phyloP scores from a whole-genome alignment of 2,113 vertebrate genomes.

The Malurus melanocephalus region DNA sequence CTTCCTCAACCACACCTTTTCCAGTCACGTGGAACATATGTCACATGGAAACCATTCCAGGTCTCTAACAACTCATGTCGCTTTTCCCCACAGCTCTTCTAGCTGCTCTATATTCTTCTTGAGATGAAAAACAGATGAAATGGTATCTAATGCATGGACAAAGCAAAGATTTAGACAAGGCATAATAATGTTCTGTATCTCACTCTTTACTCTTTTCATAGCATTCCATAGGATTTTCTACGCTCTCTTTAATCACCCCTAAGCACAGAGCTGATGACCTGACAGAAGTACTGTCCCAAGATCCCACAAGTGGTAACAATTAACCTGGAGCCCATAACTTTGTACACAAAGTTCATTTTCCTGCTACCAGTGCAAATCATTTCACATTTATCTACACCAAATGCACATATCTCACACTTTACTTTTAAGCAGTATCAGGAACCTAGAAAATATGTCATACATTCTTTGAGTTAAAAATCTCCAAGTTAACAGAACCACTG shows the following conservation, averaged over 20 bases:
- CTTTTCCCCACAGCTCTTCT: background rate
- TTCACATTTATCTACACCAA: background rate
- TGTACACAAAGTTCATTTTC: background rate
- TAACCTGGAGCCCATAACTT: background rate
- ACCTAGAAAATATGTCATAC: background rate
- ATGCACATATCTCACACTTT: background rate
- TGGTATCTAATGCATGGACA: background rate
- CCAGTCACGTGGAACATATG: background rate
- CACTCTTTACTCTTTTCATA: background rate
- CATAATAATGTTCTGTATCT: background rate
- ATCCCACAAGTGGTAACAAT: background rate
- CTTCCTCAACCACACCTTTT: background rate
- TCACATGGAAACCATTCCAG: background rate
- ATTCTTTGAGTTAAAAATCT: slow-evolving; percentile 11
- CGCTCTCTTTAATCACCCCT: background rate
- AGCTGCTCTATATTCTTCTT: background rate
- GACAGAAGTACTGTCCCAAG: background rate
- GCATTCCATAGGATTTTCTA: background rate
- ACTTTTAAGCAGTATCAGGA: background rate
- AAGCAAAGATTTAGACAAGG: background rate
- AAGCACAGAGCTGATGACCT: background rate
- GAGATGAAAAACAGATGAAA: background rate
- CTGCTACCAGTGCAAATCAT: background rate
- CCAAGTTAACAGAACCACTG: background rate
- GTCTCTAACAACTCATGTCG: rapidly evolving